phyloP scores from a whole-genome alignment of 2,113 vertebrate genomes.

The Poeciliopsis occidentalis region DNA sequence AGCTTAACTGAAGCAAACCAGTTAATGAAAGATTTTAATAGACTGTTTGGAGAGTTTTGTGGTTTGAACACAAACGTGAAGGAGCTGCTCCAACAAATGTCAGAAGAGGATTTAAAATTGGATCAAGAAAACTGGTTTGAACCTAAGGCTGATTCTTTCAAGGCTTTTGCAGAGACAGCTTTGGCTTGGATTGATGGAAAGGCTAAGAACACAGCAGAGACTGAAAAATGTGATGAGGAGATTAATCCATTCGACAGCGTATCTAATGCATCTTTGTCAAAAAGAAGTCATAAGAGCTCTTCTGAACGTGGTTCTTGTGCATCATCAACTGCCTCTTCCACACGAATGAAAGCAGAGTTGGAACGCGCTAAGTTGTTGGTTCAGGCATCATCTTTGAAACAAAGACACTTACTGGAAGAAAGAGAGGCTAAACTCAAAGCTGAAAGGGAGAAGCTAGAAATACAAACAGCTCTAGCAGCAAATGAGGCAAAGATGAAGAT shows the following conservation, averaged over 20 bases:
- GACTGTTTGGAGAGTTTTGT: too few relatives aligned
- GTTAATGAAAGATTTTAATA: too few relatives aligned
- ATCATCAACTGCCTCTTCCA: background rate
- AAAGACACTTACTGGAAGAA: background rate
- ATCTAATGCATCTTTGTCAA: background rate
- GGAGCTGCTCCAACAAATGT: background rate
- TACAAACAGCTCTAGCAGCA: background rate
- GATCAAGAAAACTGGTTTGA: background rate
- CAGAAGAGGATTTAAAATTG: background rate
- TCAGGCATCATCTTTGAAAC: background rate
- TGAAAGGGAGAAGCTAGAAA: background rate
- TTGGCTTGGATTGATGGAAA: too few relatives aligned
- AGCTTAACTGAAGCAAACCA: too few relatives aligned
- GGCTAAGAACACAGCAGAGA: background rate
- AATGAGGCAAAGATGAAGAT: background rate
- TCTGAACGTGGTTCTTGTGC: background rate
- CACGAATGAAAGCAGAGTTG: background rate
- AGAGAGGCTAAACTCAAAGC: background rate
- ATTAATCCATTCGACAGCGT: background rate
- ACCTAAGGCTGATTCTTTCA: conserved; percentile 1
- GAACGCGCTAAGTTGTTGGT: background rate
- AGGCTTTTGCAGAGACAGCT: background rate
- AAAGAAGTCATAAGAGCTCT: too few relatives aligned
- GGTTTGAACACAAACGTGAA: background rate
- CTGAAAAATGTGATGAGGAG: background rate